Evolutionary conservation across 2,797 vertebrate genomes (phyloP), one percentile per base, ranked within the genome.

Genomic region (Siniperca undulata): DNA sequence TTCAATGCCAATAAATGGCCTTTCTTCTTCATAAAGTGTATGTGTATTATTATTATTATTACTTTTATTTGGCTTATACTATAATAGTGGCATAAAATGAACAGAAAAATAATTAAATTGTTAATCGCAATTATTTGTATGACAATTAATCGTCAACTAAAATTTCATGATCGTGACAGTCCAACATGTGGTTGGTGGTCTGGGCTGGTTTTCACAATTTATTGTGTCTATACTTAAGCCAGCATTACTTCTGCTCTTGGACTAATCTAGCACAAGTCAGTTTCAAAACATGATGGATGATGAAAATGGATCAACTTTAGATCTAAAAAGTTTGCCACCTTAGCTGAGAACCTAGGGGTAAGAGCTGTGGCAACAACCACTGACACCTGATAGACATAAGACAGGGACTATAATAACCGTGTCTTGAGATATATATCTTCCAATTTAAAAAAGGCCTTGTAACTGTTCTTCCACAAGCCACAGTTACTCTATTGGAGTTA

Each of bases 281-380:
- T 48, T 60, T 44, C 20, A 44, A 20, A 64, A 40, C 53, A 64
- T 58, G 12, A 13, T 44, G 12, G 12, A 13, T 44, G 42, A 44
- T 53, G 48, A 53, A 46, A 67, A 59, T 65, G 36, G 19, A 50
- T 70, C 1, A 62, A 38, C n/a, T 17, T 74, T 2, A 68, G 11
- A 19, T 34, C 20, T 42, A 3, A 55, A 62, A 71, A 20, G 59
- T 56, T 44, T 58, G 50, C 42, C 70, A 50, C 12, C 46, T 7
- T 52, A n/a, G 24, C 9, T 27, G 27, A 27, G 27, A 27, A 27
- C n/a, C 46, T 5, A 30, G n/a, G 38, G 38, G 27, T 53, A 16
- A 55, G 67, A 83, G 60, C 17, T 27, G 27, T 27, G 69, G 59
- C 22, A 67, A 53, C 68, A 66, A 14, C 56, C 55, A 42, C 27